phyloP scores from a whole-genome alignment of 2,888 invertebrate species.

The Chaitophorus viminalis region DNA sequence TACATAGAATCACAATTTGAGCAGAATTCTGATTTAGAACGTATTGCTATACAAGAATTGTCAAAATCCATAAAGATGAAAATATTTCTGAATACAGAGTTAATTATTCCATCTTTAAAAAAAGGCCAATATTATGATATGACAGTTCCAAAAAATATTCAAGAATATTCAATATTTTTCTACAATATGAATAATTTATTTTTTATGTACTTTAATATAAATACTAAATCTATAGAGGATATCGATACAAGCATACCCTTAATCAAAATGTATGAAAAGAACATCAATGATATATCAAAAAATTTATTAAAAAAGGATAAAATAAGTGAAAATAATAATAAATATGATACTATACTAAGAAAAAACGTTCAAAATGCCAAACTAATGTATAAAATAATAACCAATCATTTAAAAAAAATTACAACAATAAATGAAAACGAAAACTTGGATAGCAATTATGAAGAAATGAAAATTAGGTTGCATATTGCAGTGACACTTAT shows the following conservation, averaged over 20 bases:
- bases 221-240: too few species aligned
- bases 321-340: not conserved
- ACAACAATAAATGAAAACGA: not conserved
- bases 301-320: not conserved
- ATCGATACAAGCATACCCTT: not conserved
- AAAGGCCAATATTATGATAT: not conserved
- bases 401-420: not conserved
- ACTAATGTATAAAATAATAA: not conserved
- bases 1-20: constrained; percentile 2
- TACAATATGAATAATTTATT: not conserved
- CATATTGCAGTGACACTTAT: not conserved
- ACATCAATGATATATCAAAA: not conserved
- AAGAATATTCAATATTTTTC: not conserved
- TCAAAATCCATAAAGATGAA: not conserved
- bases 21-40: not conserved
- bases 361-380: not conserved
- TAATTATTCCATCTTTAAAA: not conserved
- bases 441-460: not conserved
- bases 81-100: not conserved
- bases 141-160: not conserved
- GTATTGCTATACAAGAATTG: not conserved
- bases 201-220: not conserved
- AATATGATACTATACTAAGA: not conserved
- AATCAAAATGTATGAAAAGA: not conserved
- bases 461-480: not conserved